Evolutionary conservation across 2,797 vertebrate species (phyloP), one percentile per base, ranked within the genome.

Genomic region (Sandelia bainsii): DNA sequence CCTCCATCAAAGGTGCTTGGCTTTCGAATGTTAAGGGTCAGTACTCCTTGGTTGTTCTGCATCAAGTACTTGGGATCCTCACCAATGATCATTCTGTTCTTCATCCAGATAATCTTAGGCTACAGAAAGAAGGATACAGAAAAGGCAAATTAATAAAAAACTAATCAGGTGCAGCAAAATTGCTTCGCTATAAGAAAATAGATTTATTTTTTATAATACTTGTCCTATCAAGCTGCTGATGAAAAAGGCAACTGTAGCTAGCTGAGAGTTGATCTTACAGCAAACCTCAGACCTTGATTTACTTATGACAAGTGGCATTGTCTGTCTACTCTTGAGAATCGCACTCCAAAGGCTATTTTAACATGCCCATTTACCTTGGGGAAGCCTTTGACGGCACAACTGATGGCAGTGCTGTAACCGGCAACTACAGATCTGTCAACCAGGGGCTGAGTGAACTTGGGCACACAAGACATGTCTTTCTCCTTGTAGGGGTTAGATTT

Each of bases 31-130:
- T 99, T 98, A 79, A 99, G 94, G 40, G 97, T 99, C 88, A 99
- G 22, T 61, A 99, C 96, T 0, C 98, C 97, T 79, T 99, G 97
- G 88, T 97, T 96, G 82, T 97, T 98, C 90, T 96, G 95, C 96
- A 96, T 97, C 82, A 98, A 93, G 90, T 91, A 99, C 79, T 97
- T 98, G 62, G 97, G 96, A 61, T 99, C 94, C 3, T 92, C 91
- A 0, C 95, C 93, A 20, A 99, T 93, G 79, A 98, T 95, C 95
- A 97, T 94, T 80, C 92, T 97, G 63, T 99, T 99, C 93, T 98
- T 99, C 93, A 96, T 96, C 98, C 98, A 99, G 78, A 94, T 87
- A 77, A 99, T 96, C 91, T 97, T 98, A 37, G 98, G 97, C 98
- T 42, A 42, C 3, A 39, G 32, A 34, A 34, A 34, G 29, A 99